These are phyloP conservation scores for Drosophila nikananu DNA, from an alignment of 1,140 invertebrate genomes.

Conservation along the genomic window DNA sequence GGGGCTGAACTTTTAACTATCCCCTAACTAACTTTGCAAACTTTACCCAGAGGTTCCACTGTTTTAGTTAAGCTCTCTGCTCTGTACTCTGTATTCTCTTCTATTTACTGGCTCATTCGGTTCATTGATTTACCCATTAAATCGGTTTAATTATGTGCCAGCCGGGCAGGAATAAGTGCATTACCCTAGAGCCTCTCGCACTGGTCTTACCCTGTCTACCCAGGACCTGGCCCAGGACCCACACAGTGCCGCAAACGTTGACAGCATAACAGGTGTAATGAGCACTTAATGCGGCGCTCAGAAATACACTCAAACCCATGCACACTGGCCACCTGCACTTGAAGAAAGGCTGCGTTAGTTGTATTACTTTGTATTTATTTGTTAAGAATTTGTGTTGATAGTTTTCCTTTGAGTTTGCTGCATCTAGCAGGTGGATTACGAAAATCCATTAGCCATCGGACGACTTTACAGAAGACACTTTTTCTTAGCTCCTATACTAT, in stretches of 20 bases:
- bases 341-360: not conserved
- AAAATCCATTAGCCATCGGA: too few relatives aligned
- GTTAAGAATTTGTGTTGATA: not conserved
- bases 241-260: not conserved
- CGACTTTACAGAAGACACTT: too few relatives aligned
- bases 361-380: not conserved
- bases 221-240: not conserved
- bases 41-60: not conserved
- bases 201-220: not conserved
- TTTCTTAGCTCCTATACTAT: too few relatives aligned
- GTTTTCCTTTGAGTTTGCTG: too few relatives aligned
- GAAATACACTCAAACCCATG: not conserved
- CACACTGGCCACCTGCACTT: not conserved
- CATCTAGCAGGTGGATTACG: too few relatives aligned
- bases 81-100: not conserved
- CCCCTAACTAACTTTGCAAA: not conserved
- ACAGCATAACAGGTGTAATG: conserved; percentile 29
- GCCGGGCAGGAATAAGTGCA: conserved; percentile 32
- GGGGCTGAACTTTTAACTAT: too few relatives aligned
- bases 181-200: conserved; percentile 5
- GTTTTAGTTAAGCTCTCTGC: not conserved
- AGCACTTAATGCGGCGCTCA: conserved; percentile 38
- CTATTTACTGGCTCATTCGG: conserved; percentile 10
- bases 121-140: conserved; percentile 39
- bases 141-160: conserved; percentile 47